Evolutionary conservation across 2,113 vertebrate species (phyloP).

Genomic region (Uria lomvia): DNA sequence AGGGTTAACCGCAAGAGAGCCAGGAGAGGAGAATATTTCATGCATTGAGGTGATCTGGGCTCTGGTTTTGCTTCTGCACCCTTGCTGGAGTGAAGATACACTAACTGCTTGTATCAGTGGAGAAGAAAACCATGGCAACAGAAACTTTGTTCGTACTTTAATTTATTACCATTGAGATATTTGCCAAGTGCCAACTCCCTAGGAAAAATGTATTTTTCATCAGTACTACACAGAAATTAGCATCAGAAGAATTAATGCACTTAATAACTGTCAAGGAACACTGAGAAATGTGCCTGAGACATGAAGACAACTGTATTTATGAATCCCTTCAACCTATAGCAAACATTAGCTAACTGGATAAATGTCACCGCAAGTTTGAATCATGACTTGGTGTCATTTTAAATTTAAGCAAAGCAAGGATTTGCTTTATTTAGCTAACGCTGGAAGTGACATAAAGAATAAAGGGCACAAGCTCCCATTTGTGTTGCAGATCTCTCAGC

Average conservation of each 20-base stretch:
- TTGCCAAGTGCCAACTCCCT: slow-evolving; percentile 31
- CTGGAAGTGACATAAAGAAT: slow-evolving; percentile 11
- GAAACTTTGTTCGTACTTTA: neutral
- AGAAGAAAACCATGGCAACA: slow-evolving; percentile 57
- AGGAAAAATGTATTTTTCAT: slow-evolving; percentile 62
- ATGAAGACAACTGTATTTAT: slow-evolving; percentile 62
- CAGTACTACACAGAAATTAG: slow-evolving; percentile 60
- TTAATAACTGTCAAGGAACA: slow-evolving; percentile 62
- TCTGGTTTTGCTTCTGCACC: neutral
- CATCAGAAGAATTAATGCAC: slow-evolving; percentile 63
- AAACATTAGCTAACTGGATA: slow-evolving; percentile 51
- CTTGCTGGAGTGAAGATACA: neutral
- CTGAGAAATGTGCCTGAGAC: slow-evolving; percentile 33
- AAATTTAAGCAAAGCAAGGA: slow-evolving; percentile 26
- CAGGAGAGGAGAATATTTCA: neutral
- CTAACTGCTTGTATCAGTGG: neutral
- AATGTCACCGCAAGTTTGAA: slow-evolving; percentile 59
- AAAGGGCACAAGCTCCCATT: slow-evolving; percentile 41
- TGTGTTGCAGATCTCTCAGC: slow-evolving; percentile 8
- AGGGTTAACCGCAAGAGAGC: neutral
- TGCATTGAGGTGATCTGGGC: neutral
- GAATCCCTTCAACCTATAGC: slow-evolving; percentile 38
- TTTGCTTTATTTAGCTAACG: slow-evolving; percentile 46
- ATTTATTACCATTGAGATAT: slow-evolving; percentile 34
- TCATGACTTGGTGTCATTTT: slow-evolving; percentile 48